Evolutionary conservation across 2,888 invertebrate species (phyloP), one percentile per base, ranked within the genome.

Genomic region (Choreutis nemorana): DNA sequence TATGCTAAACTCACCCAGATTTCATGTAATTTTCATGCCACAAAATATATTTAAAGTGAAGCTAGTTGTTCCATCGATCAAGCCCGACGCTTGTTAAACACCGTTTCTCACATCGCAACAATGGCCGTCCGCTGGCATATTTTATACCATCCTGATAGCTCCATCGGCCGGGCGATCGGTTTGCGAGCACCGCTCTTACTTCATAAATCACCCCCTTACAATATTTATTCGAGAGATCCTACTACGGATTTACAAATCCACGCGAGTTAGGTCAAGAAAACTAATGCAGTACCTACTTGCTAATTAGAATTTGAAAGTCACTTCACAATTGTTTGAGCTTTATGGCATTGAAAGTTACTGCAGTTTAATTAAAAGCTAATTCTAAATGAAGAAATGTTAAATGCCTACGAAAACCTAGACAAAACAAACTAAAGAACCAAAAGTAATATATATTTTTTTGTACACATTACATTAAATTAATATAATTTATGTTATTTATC

Each of bases 101-200:
- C 72, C 61, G 72, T 73, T 73, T 73, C 73, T 71, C 73, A 72
- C 73, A 72, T 72, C 70, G 64, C 72, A 70, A 72, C 75, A 73
- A 73, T 73, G 62, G 73, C 64, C 56, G 57, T 62, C 58, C 56
- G 63, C 64, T 55, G 67, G 75, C 72, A 75, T 77, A 77, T 73
- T 77, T 77, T 75, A 77, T 70, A 58, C 59, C 63, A 62, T 64
- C 64, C 66, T 61, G 71, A 70, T 75, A 67, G 64, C 50, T 62
- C 64, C 71, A 72, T 68, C 70, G 71, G 56, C 51, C 52, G 51
- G 52, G 51, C 65, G 67, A 68, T 68, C 64, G 67, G 59, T 50
- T 53, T 44, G 62, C 59, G 51, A 53, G 60, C 55, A 56, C 50
- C 48, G 59, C 61, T 59, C 59, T 45, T 45, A 53, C 63, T 55